Evolutionary conservation across 2,113 vertebrate genomes (phyloP).

Genomic region (Lethenteron camtschaticum): DNA sequence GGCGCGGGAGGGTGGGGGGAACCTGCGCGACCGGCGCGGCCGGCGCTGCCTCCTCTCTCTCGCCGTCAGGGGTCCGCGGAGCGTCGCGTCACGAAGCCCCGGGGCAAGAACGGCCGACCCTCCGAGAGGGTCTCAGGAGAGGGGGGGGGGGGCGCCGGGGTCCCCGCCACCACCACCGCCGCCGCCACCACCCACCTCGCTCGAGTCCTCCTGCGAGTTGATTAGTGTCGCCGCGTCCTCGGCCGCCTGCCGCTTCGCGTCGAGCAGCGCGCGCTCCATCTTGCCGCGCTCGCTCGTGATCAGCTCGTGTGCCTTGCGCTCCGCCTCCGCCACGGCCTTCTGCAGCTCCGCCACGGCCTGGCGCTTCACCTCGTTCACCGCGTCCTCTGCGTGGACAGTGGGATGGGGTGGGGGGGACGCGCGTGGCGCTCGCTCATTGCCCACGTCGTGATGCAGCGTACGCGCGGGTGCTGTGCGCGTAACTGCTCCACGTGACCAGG

Average conservation of each 20-base stretch:
- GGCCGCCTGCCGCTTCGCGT: constrained; percentile 76
- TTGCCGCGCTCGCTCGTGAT: constrained; percentile 74
- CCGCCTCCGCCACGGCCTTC: constrained; percentile 75
- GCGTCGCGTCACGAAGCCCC: too few species aligned
- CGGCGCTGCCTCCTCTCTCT: too few species aligned
- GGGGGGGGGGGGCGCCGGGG: background rate
- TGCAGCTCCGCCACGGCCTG: constrained; percentile 95
- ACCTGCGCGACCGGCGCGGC: too few species aligned
- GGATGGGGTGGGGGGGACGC: rapidly evolving
- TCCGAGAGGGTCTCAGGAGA: too few species aligned
- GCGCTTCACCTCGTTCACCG: constrained; percentile 88
- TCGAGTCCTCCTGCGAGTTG: constrained; percentile 95
- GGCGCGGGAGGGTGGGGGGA: too few species aligned
- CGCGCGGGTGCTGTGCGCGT: background rate
- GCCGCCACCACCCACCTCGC: constrained; percentile 40
- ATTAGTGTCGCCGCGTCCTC: constrained; percentile 72
- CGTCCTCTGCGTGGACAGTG: constrained; percentile 50
- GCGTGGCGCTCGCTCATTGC: background rate
- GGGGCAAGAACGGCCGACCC: too few species aligned
- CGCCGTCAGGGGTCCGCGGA: too few species aligned
- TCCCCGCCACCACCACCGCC: background rate
- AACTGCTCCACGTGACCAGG: constrained; percentile 8
- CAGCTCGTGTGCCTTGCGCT: constrained; percentile 85
- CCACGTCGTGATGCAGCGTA: rapidly evolving
- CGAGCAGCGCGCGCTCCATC: constrained; percentile 77